phyloP scores from a whole-genome alignment of 2,797 vertebrate species.

The Sebastes baramenuke region DNA sequence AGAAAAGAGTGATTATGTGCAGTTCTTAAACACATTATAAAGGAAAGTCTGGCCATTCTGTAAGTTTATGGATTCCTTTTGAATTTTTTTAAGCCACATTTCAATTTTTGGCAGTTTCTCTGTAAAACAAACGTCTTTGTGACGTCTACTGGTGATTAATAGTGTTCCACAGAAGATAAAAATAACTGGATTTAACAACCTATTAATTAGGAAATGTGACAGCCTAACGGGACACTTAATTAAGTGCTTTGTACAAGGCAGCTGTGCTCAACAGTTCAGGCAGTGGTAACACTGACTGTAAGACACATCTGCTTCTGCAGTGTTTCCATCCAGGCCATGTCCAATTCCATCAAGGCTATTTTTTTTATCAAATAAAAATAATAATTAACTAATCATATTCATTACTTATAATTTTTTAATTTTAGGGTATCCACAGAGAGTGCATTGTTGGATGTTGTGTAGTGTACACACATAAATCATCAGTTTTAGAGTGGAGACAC shows the following conservation, averaged over 20 bases:
- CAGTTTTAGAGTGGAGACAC: background rate
- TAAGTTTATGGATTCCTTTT: background rate
- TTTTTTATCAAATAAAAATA: background rate
- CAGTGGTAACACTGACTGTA: background rate
- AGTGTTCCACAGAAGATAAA: background rate
- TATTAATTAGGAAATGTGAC: background rate
- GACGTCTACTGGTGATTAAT: background rate
- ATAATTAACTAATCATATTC: background rate
- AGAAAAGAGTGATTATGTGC: background rate
- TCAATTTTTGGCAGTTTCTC: background rate
- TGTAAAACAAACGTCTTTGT: background rate
- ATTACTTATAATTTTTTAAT: background rate
- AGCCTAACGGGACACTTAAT: background rate
- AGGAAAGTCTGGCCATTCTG: background rate
- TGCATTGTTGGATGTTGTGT: background rate
- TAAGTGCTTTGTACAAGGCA: background rate
- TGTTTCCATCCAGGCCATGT: background rate
- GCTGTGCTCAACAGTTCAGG: background rate
- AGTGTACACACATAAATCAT: background rate
- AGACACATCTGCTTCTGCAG: no score
- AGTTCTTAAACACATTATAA: background rate
- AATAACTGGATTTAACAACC: background rate
- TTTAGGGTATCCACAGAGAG: background rate
- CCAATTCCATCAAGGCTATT: background rate
- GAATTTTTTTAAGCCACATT: background rate